Evolutionary conservation across 1,140 invertebrate genomes (phyloP).

Genomic region (Macrobrachium nipponense): DNA sequence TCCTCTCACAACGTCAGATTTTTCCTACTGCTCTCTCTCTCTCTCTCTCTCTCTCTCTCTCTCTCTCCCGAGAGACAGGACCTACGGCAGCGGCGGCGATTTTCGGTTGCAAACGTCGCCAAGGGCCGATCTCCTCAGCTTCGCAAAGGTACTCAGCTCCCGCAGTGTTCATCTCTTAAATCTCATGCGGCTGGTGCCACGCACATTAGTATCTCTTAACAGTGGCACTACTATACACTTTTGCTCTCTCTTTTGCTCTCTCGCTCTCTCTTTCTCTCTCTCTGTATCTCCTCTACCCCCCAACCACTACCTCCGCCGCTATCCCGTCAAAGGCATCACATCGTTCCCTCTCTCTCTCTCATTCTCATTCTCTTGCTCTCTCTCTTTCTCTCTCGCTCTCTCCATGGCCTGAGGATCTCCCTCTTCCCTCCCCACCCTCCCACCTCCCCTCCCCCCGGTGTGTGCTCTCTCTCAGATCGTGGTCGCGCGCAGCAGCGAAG

Average conservation of each 20-base stretch:
- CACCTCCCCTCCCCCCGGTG: not conserved
- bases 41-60: too few species aligned
- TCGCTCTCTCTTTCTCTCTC: not conserved
- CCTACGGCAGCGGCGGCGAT: too few species aligned
- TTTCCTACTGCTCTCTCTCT: too few species aligned
- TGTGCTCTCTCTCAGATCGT: constrained; percentile 6
- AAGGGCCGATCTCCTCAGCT: too few species aligned
- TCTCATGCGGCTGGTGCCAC: too few species aligned
- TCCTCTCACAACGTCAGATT: too few species aligned
- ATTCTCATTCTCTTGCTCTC: not conserved
- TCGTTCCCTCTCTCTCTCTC: not conserved
- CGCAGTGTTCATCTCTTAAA: too few species aligned
- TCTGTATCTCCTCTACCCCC: not conserved
- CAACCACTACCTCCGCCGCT: not conserved
- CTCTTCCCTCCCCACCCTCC: constrained; percentile 38
- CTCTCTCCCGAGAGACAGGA: too few species aligned
- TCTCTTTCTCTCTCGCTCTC: constrained; percentile 11
- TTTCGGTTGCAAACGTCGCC: too few species aligned
- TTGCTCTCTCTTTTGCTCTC: not conserved
- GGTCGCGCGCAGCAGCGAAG: constrained; percentile 39
- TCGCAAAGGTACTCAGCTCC: too few species aligned
- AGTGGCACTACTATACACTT: too few species aligned
- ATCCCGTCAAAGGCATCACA: not conserved
- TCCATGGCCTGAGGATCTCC: constrained; percentile 14
- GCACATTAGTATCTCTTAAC: too few species aligned